A percentile compares a stretch with the other conserved stretches of the same genome.
Conservation (phyloP, 2,113 vertebrate genomes). For the Aptenodytes patagonicus region DNA sequence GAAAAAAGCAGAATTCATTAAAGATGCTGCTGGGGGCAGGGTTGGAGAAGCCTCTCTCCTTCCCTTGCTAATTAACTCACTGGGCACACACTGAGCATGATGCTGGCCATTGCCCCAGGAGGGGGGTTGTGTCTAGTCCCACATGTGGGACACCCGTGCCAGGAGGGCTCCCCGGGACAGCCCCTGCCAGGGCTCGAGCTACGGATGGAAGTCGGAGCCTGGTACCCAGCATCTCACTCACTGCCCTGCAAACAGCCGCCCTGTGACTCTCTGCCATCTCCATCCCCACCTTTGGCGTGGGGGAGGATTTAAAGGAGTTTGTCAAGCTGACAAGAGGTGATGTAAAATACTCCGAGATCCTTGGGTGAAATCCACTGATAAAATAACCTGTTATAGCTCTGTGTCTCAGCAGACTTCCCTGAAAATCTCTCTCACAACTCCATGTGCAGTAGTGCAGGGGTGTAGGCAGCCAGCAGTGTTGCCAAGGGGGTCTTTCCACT, state of each 20-base stretch:
- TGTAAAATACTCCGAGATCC: not conserved
- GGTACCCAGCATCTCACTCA: not conserved
- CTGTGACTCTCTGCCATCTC: not conserved
- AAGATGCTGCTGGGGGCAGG: not conserved
- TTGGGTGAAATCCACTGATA: not conserved
- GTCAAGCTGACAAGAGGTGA: not conserved
- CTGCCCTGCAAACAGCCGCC: not conserved
- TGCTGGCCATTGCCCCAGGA: not conserved
- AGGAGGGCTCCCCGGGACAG: not conserved
- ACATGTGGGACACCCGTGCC: rapidly evolving
- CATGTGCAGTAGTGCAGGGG: not conserved
- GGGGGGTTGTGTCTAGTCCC: not conserved
- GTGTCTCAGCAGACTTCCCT: not conserved
- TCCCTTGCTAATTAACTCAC: not conserved
- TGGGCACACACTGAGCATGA: not conserved
- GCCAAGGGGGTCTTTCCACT: not conserved
- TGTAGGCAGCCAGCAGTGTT: not conserved
- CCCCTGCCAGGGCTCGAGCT: not conserved
- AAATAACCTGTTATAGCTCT: not conserved
- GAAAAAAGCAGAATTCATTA: not conserved
- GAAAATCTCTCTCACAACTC: not conserved
- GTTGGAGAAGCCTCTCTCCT: not conserved
- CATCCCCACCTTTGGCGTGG: not conserved
- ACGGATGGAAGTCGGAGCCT: not conserved
- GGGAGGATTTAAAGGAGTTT: not conserved